Conservation (phyloP, 2,113 vertebrate genomes). For the Pholis gunnellus region DNA sequence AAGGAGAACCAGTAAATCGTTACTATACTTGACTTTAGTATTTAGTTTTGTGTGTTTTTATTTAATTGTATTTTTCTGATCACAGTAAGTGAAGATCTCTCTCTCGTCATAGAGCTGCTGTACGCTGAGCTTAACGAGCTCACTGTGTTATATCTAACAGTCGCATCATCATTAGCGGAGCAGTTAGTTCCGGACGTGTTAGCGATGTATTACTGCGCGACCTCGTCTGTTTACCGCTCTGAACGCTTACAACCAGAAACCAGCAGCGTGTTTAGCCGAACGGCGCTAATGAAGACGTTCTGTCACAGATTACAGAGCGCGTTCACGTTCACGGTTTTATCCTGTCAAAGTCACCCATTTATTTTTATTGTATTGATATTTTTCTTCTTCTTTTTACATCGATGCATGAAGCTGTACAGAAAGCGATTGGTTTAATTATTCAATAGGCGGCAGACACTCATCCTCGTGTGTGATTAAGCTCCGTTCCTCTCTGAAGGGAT, state of each 20-base stretch:
- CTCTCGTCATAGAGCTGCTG: too few relatives aligned
- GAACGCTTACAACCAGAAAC: background rate
- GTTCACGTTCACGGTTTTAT: conserved; percentile 18
- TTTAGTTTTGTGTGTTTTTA: too few relatives aligned
- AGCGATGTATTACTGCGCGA: background rate
- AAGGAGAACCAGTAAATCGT: background rate
- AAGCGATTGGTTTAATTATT: conserved; percentile 17
- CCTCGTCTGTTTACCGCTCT: conserved; percentile 1
- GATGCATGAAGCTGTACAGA: background rate
- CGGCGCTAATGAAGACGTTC: conserved; percentile 16
- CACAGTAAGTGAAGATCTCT: too few relatives aligned
- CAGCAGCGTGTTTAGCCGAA: conserved; percentile 4
- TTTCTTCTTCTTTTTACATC: background rate
- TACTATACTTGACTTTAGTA: too few relatives aligned
- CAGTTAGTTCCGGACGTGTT: background rate
- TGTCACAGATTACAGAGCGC: conserved; percentile 30
- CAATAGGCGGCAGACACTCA: background rate
- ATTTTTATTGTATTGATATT: conserved; percentile 2
- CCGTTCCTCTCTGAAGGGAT: background rate
- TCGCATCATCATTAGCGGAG: conserved; percentile 2
- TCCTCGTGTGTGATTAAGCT: background rate
- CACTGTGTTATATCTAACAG: background rate
- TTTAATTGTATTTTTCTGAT: too few relatives aligned
- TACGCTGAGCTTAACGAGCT: too few relatives aligned
- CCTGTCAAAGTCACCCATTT: background rate